Evolutionary conservation across 2,113 vertebrate genomes (phyloP), one percentile per base, ranked within the genome.

Genomic region (Vanacampus margaritifer): DNA sequence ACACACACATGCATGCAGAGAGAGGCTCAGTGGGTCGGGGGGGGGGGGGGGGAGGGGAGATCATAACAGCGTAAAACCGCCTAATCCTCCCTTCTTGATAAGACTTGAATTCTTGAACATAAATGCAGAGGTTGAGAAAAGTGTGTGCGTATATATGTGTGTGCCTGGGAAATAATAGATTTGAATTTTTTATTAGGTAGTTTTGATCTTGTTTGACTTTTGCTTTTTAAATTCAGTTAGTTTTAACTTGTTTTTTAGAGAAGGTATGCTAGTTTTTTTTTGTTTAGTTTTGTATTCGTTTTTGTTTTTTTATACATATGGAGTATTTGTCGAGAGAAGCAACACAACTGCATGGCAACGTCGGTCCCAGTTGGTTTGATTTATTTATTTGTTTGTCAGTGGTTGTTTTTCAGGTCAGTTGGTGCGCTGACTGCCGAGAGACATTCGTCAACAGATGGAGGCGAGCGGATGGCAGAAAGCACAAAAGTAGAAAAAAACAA

Each of bases 41-140:
- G 67, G 67, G 53, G 75, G 50, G 64, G 65, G 51, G 75, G 76
- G 76, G 67, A 65, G 53, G 75, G 50, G 64, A n/a, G n/a, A n/a
- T n/a, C 82, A 74, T 72, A 76, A 77, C 69, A 53, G 75, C 62
- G 73, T 79, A 77, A 77, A 79, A 81, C 39, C 73, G 73, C 75
- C 71, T 84, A 77, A 86, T 74, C 69, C 59, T 66, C 41, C 65
- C 54, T 65, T 76, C 65, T 78, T 77, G 67, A 74, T 84, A 78
- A 84, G 65, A 80, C 65, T 79, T 80, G 64, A 79, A 69, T 73
- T 72, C 57, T 66, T 26, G 43, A 58, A 73, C 65, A 69, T 0
- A 0, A 37, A 32, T 79, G 66, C 68, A 65, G 57, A 12, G 41
- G 13, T 60, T 0, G 28, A 26, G 53, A 26, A 23, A 57, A 59